These are phyloP conservation scores for Piprites chloris DNA, from an alignment of 2,113 vertebrate genomes.

Conservation along the genomic window DNA sequence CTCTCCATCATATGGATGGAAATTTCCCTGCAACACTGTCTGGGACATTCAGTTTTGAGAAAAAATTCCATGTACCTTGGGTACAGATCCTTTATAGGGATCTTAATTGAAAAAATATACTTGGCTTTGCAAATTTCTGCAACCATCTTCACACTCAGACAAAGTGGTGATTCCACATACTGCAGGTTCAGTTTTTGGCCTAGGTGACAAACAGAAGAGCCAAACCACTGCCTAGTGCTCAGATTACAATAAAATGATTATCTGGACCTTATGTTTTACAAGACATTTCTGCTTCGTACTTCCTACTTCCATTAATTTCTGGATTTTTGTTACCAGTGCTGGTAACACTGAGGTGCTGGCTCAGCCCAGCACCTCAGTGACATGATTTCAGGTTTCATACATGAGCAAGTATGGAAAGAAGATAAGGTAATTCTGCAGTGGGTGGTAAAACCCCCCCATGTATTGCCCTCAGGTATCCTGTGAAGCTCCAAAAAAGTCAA, in stretches of 20 bases:
- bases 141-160: too few relatives aligned
- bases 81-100: neutral
- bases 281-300: neutral
- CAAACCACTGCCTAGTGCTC: neutral
- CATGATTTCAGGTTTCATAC: neutral
- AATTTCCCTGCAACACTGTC: neutral
- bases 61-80: neutral
- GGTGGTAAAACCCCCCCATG: fast-evolving
- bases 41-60: neutral
- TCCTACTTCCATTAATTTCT: neutral
- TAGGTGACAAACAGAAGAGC: neutral
- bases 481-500: neutral
- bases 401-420: fast-evolving
- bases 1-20: neutral
- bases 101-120: neutral
- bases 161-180: neutral
- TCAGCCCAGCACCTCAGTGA: neutral
- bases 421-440: neutral
- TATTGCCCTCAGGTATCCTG: neutral
- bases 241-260: neutral
- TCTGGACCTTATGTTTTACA: neutral
- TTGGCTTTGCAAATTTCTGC: neutral
- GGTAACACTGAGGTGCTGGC: too few relatives aligned
- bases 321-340: neutral
- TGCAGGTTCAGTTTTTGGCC: neutral